Percentiles rank a stretch among this genome's conserved stretches.
These are phyloP conservation scores for Phocoena sinus DNA, from an alignment of 2,113 vertebrate genomes.

Conservation along the genomic window DNA sequence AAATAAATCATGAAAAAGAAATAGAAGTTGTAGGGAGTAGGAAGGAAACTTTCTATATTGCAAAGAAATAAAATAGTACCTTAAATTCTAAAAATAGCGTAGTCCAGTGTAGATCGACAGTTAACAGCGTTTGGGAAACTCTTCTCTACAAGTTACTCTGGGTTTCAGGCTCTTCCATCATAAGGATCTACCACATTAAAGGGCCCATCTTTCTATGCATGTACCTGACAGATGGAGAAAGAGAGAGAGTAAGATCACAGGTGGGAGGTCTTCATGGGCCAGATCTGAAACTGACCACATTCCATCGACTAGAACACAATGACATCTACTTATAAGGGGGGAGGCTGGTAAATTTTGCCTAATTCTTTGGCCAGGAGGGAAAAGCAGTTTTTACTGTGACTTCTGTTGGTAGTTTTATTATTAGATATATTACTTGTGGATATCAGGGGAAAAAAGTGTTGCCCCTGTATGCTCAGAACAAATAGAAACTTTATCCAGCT, in stretches of 20 bases:
- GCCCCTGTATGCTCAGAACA: neutral
- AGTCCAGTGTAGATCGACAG: neutral
- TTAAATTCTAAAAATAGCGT: neutral
- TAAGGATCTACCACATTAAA: neutral
- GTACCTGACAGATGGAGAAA: neutral
- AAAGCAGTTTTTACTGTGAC: neutral
- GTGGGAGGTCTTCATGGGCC: neutral
- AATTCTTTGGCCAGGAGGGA: neutral
- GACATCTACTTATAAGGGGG: neutral
- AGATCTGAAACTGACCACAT: neutral
- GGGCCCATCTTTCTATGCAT: neutral
- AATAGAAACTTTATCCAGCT: neutral
- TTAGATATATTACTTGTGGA: neutral
- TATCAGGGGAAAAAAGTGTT: neutral
- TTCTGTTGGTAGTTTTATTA: conserved; percentile 22
- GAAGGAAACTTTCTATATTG: neutral
- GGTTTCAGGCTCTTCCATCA: neutral
- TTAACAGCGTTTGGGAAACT: neutral
- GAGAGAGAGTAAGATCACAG: neutral
- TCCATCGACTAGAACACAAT: neutral
- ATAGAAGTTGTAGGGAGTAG: neutral
- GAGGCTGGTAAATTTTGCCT: neutral
- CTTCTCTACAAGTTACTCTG: neutral
- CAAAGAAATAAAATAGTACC: neutral
- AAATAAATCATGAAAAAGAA: neutral